A percentile compares a stretch with the other conserved stretches of the same genome.
Evolutionary conservation across 2,797 vertebrate species (phyloP).

Genomic region (Botia kubotai): DNA sequence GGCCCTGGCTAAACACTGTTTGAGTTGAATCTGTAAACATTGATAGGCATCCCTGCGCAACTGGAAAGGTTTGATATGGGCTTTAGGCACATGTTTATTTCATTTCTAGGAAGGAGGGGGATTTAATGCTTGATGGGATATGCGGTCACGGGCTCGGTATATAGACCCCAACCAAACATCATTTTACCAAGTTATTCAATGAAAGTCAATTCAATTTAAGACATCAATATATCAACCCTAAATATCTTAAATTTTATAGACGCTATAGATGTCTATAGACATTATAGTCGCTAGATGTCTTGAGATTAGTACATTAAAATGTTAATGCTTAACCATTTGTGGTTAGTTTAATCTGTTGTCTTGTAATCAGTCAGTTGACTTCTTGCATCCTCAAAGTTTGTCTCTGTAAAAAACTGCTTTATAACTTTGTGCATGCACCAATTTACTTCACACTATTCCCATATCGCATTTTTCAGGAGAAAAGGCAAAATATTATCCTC

Average conservation of each 20-base stretch:
- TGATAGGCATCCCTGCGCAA: constrained; percentile 73
- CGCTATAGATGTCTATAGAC: background rate
- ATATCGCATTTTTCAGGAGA: background rate
- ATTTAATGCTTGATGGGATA: constrained; percentile 35
- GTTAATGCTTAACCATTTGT: too few relatives aligned
- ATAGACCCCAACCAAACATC: constrained; percentile 28
- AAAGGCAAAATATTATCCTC: background rate
- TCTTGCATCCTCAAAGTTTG: background rate
- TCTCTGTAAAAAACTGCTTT: constrained; percentile 3
- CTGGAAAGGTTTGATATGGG: constrained; percentile 83
- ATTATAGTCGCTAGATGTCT: background rate
- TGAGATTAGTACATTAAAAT: background rate
- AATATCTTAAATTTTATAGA: background rate
- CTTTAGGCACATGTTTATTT: constrained; percentile 76
- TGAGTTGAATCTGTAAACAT: constrained; percentile 80
- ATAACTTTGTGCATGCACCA: background rate
- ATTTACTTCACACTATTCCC: background rate
- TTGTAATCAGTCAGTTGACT: too few relatives aligned
- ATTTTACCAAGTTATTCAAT: constrained; percentile 26
- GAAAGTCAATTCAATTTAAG: background rate
- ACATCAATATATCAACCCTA: constrained; percentile 8
- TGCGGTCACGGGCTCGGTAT: constrained; percentile 44
- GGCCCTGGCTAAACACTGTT: constrained; percentile 76
- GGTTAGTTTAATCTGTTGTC: too few relatives aligned
- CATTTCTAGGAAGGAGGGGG: constrained; percentile 46